Base-by-base conservation (phyloP, 1,140 invertebrate species). In the Arctopsyche grandis region DNA sequence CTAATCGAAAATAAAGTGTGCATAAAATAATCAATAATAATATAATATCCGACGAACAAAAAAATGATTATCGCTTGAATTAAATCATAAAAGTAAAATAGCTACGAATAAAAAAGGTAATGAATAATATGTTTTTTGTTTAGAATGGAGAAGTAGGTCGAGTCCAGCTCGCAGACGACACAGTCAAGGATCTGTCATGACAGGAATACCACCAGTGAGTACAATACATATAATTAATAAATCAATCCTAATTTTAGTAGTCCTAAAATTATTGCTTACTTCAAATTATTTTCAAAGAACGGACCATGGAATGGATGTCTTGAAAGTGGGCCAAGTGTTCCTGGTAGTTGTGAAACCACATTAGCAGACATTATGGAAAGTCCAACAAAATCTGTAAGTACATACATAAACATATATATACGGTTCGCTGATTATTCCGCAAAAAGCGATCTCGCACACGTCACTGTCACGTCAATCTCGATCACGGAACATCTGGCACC, bases 331-430 rank as follows among this genome's bases (percentile, higher is more conserved):
- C 69, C 24, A 7, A 82, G 79, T 52, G 69, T 82, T 19, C 81
- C 79, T 12, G 81, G 81, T 16, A 82, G 81, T 56, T 82, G 79
- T 56, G 81, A 80, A 24, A 87, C 86, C 1, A 86, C 87, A 0
- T 80, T 89, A 14, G 85, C 88, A 46, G 87, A 89, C 52, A 89
- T 89, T 26, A 87, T 89, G 83, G 88, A 89, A 76, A 88, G 87
- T 63, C 88, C 88, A 0, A 84, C 83, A 63, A 88, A 87, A 78
- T 86, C 85, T 84, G 87, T 88, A 83, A 79, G 69, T 43, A 60
- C 48, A n/a, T 78, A 29, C 29, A 38, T 38, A 7, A 38, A 38
- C 7, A 38, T 73, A 46, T 73, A 73, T 19, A 43, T 73, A 46
- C 43, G 46, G 5, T 10, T 38, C 24, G 29, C 12, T 56, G 29